Base-by-base conservation (phyloP, 2,797 vertebrate genomes). In the Microtus agrestis region DNA sequence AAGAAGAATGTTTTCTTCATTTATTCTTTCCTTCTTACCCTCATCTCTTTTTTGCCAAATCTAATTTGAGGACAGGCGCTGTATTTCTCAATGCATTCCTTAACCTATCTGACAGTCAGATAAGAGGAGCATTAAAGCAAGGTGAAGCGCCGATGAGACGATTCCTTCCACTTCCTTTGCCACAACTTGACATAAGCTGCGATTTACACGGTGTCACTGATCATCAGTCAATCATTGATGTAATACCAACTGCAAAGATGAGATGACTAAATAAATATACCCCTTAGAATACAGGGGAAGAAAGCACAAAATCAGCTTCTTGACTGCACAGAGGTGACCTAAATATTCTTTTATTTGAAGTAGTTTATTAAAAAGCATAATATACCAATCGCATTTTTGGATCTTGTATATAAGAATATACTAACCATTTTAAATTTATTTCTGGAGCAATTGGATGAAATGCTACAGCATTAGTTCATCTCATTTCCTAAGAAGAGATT, bases 241-340 rank as follows among this genome's bases (percentile, higher is more conserved):
- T 29, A 89, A 92, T 6, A 9, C 37, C n/a, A 82, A 87, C 94
- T 65, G 84, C 94, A 69, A 78, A 71, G 31, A 97, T 29, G 61
- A 84, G 95, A 91, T 89, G n/a, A 65, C 23, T 87, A 95, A 94
- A 43, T 61, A 89, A 96, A 95, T 76, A 73, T 34, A 67, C 31
- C 34, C 37, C 86, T 96, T 2, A 87, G 93, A 96, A 91, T 12
- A 73, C 0, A 43, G 12, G 11, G 61, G 1, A 2, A 29, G 37
- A 67, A 69, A 56, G 1, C 76, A 90, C 71, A 31, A 80, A 95
- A 40, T 74, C 87, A 71, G 54, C 31, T 56, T 9, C 7, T 25
- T 65, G 27, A 48, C 27, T 12, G 17, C 82, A 69, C 85, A 80
- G 37, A 79, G 3, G 23, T 46, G 17, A 74, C 37, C 34, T 17